phyloP scores from a whole-genome alignment of 2,113 vertebrate species.

The Brachirus orientalis region DNA sequence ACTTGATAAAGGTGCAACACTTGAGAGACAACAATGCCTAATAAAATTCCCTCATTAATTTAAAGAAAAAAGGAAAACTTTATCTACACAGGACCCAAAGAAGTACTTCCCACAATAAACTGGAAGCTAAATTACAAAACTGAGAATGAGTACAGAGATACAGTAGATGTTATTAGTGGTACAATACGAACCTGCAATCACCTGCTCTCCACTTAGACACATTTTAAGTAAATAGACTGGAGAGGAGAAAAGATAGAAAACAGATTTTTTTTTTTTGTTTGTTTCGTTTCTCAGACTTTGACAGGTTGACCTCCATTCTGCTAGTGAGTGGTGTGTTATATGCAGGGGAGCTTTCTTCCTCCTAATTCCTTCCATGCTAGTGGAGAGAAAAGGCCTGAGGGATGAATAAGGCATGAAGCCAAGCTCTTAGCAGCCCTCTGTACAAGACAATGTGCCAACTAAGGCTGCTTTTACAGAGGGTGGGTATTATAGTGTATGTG shows the following conservation, averaged over 20 bases:
- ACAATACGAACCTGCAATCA: too few species aligned
- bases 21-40: too few species aligned
- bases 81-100: too few species aligned
- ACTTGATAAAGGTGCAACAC: too few species aligned
- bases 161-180: too few species aligned
- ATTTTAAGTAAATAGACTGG: too few species aligned
- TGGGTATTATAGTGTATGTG: neutral
- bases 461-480: conserved; percentile 48
- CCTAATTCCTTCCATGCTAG: conserved; percentile 30
- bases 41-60: too few species aligned
- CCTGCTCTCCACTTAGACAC: too few species aligned
- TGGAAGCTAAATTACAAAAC: too few species aligned
- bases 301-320: conserved; percentile 40
- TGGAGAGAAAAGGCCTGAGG: conserved; percentile 54
- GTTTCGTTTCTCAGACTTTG: conserved; percentile 25
- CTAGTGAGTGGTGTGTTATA: conserved; percentile 22
- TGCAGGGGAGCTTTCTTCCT: conserved; percentile 27
- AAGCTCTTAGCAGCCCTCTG: conserved; percentile 54
- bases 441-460: conserved; percentile 53
- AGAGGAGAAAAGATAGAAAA: neutral
- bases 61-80: too few species aligned
- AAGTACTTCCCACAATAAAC: too few species aligned
- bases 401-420: conserved; percentile 76
- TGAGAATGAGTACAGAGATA: too few species aligned
- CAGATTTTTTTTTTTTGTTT: neutral